Evolutionary conservation across 2,113 vertebrate genomes (phyloP).

Genomic region (Bothrops jararaca): DNA sequence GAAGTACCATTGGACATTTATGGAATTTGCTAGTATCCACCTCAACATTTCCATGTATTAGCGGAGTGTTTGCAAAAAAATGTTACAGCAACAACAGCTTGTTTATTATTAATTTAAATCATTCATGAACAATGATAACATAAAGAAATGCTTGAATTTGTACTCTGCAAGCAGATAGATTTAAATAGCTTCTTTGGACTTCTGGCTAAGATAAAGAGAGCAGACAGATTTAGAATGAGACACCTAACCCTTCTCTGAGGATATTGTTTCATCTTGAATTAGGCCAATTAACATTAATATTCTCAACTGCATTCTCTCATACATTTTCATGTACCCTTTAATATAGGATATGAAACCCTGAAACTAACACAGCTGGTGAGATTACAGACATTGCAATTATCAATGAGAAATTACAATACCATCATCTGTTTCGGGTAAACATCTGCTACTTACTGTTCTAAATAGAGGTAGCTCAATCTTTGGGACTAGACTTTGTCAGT

Average conservation of each 20-base stretch:
- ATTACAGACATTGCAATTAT: conserved; percentile 12
- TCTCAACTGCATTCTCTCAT: neutral
- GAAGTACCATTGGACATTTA: neutral
- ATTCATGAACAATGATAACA: neutral
- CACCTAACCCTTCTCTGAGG: neutral
- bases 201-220: neutral
- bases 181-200: neutral
- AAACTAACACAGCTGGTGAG: neutral
- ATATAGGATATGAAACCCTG: neutral
- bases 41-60: neutral
- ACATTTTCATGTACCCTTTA: neutral
- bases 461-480: neutral
- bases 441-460: neutral
- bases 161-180: neutral
- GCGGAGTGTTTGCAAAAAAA: neutral
- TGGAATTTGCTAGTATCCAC: neutral
- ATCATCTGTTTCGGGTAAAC: conserved; percentile 6
- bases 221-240: neutral
- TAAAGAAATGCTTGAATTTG: neutral
- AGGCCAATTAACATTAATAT: conserved; percentile 5
- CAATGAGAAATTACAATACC: neutral
- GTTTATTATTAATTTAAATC: neutral
- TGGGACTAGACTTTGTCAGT: neutral
- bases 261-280: neutral
- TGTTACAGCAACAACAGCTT: neutral